A percentile compares a stretch with the other conserved stretches of the same genome.
Conservation (phyloP, 2,113 vertebrate genomes). For the Tetrao urogallus region DNA sequence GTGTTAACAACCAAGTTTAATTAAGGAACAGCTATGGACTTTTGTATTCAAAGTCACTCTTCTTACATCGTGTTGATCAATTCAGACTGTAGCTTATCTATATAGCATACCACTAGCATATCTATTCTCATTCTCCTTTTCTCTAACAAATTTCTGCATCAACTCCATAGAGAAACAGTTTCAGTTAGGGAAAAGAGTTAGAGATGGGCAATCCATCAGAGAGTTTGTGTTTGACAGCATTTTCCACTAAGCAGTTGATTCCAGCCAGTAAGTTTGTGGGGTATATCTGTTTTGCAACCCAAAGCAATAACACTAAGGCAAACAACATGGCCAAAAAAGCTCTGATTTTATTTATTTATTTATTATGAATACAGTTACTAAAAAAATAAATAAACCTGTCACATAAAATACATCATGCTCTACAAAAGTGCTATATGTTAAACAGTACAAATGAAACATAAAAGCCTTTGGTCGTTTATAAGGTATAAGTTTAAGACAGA, state of each 20-base stretch:
- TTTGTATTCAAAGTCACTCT: background rate
- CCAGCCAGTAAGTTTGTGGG: background rate
- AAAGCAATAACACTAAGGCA: background rate
- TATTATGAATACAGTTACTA: background rate
- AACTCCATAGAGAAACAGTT: background rate
- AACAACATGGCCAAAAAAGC: background rate
- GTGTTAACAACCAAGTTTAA: background rate
- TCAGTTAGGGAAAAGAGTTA: background rate
- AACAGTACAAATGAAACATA: background rate
- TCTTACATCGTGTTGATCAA: background rate
- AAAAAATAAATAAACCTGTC: background rate
- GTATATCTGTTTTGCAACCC: background rate
- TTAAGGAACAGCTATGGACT: background rate
- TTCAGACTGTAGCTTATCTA: background rate
- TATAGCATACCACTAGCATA: background rate
- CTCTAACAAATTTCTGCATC: background rate
- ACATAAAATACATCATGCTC: background rate
- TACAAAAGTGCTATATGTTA: background rate
- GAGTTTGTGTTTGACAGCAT: background rate
- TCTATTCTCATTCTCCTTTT: background rate
- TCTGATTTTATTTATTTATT: background rate
- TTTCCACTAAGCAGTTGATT: background rate
- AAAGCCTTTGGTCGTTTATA: constrained; percentile 15
- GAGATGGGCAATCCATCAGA: background rate
- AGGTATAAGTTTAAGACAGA: constrained; percentile 8